These are phyloP conservation scores for Engraulis encrasicolus DNA, from an alignment of 2,113 vertebrate species.

Conservation along the genomic window DNA sequence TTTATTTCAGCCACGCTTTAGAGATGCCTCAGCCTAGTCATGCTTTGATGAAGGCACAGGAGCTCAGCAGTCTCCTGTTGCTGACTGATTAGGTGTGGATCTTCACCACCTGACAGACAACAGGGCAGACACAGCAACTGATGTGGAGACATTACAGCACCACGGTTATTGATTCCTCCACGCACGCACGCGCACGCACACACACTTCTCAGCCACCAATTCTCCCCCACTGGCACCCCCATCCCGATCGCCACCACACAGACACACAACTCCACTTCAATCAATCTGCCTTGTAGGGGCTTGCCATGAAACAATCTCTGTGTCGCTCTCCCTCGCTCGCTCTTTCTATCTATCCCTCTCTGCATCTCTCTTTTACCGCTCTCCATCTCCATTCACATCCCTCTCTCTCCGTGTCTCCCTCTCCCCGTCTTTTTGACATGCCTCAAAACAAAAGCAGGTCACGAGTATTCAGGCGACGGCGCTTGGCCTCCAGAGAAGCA, in stretches of 20 bases:
- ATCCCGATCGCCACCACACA: too few species aligned
- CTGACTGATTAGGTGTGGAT: background rate
- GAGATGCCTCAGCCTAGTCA: too few species aligned
- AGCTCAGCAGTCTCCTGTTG: too few species aligned
- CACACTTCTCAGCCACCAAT: background rate
- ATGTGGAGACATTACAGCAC: background rate
- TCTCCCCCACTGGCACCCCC: background rate
- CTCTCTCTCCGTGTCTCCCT: too few species aligned
- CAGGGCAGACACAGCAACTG: background rate
- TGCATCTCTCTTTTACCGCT: too few species aligned
- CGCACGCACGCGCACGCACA: too few species aligned
- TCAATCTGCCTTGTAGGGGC: background rate
- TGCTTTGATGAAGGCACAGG: too few species aligned
- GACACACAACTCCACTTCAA: background rate
- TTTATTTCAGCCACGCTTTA: too few species aligned
- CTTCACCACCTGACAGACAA: background rate
- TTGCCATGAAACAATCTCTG: background rate
- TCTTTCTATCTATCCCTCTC: too few species aligned
- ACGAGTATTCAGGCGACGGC: constrained; percentile 44
- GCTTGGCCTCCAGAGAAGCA: background rate
- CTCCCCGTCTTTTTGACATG: background rate
- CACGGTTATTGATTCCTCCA: background rate
- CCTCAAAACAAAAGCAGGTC: constrained; percentile 58
- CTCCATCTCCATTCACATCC: too few species aligned
- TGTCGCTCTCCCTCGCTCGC: background rate